These are phyloP conservation scores for Drosophila subsilvestris DNA, from an alignment of 2,888 invertebrate genomes.

Conservation along the genomic window DNA sequence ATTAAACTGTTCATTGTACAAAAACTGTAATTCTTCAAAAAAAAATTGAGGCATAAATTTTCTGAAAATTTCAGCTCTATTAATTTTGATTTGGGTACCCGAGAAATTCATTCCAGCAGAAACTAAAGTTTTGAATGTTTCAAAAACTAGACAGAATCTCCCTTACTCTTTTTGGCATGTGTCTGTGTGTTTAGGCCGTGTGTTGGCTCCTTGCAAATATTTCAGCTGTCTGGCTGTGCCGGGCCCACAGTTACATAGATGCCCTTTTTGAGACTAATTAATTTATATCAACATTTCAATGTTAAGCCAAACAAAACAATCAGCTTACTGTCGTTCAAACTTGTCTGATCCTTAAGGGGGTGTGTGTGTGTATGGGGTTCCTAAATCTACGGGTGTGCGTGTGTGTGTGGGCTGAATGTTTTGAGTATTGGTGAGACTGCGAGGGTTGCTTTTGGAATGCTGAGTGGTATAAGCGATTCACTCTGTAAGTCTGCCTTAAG, in stretches of 20 bases:
- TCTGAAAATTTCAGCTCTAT: constrained; percentile 55
- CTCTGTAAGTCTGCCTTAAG: no score
- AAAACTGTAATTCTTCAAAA: background rate
- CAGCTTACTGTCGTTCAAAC: constrained; percentile 73
- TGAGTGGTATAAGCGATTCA: background rate
- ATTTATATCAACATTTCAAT: constrained; percentile 80
- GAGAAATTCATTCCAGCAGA: constrained; percentile 15
- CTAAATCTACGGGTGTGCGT: constrained; percentile 1
- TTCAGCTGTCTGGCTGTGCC: constrained; percentile 32
- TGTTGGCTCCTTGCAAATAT: constrained; percentile 53
- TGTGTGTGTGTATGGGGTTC: constrained; percentile 12
- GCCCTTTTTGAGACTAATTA: constrained; percentile 70
- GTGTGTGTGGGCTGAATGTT: background rate
- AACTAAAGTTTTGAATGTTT: constrained; percentile 15
- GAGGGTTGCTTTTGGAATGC: constrained; percentile 18
- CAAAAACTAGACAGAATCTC: constrained; percentile 15
- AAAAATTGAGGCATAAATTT: constrained; percentile 4
- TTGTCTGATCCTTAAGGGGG: constrained; percentile 15
- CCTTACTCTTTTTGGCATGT: constrained; percentile 7
- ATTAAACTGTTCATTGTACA: background rate
- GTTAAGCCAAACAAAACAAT: constrained; percentile 79
- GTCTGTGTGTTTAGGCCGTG: constrained; percentile 29
- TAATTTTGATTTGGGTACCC: constrained; percentile 45
- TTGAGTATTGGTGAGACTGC: background rate
- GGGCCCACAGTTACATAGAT: constrained; percentile 16